Evolutionary conservation across 2,113 vertebrate genomes (phyloP).

Genomic region (Chaetura pelagica): DNA sequence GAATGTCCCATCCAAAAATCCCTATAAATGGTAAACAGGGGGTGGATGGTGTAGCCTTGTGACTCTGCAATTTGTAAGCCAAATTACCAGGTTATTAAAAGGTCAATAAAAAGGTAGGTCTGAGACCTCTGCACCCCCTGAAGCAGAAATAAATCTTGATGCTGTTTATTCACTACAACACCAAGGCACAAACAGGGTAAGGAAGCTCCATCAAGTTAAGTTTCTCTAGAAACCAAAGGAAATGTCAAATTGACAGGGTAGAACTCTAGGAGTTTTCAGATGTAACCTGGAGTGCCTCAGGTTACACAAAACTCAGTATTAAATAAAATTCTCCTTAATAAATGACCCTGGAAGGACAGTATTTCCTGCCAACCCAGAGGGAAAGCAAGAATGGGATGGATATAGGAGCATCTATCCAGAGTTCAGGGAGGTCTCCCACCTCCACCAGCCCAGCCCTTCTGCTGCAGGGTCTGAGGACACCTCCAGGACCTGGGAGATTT

Average conservation of each 20-base stretch:
- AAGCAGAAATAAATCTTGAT: not conserved
- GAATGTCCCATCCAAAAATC: not conserved
- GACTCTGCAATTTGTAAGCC: not conserved
- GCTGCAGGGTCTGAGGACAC: not conserved
- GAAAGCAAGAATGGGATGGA: not conserved
- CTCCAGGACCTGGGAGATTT: not conserved
- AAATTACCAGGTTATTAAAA: not conserved
- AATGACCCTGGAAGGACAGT: not conserved
- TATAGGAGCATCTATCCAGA: not conserved
- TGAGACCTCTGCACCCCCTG: not conserved
- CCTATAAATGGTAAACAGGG: not conserved
- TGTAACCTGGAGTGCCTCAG: not conserved
- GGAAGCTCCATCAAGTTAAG: rapidly evolving
- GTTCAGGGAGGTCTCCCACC: not conserved
- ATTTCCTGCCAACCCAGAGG: not conserved
- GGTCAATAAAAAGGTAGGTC: not conserved
- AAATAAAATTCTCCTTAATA: not conserved
- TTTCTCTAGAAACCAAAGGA: not conserved
- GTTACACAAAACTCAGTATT: not conserved
- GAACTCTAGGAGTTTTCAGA: not conserved
- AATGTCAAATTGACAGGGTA: not conserved
- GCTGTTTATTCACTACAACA: not conserved
- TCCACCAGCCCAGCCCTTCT: not conserved
- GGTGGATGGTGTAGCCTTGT: not conserved
- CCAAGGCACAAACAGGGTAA: not conserved